These are phyloP conservation scores for Perizoma affinitatum DNA, from an alignment of 2,888 invertebrate species.

Conservation along the genomic window DNA sequence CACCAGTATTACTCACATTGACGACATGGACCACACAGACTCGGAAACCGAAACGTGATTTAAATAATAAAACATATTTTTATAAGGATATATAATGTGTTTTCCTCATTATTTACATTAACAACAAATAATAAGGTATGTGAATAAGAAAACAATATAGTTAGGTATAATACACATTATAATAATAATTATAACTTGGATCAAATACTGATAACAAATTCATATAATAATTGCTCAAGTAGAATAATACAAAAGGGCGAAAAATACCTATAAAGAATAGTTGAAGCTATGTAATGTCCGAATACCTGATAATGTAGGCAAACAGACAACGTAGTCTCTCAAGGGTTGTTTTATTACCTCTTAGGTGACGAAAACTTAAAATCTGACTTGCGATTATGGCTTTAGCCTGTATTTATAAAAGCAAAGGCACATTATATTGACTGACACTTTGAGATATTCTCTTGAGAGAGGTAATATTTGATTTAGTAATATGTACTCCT, in stretches of 20 bases:
- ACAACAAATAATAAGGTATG: slow-evolving; percentile 38
- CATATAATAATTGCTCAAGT: slow-evolving; percentile 2
- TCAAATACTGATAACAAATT: slow-evolving; percentile 43
- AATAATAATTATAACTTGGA: slow-evolving; percentile 36
- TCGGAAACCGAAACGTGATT: slow-evolving; percentile 47
- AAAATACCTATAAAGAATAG: too few species aligned
- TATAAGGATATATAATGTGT: slow-evolving; percentile 56
- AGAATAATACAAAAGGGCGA: too few species aligned
- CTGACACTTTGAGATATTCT: background rate
- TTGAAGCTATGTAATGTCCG: too few species aligned
- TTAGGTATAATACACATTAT: slow-evolving; percentile 23
- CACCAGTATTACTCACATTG: slow-evolving; percentile 56
- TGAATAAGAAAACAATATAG: slow-evolving; percentile 23
- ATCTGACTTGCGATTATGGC: background rate
- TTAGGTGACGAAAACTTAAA: too few species aligned
- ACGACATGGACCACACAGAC: slow-evolving; percentile 65
- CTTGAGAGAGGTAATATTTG: too few species aligned
- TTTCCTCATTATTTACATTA: slow-evolving; percentile 55
- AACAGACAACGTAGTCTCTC: too few species aligned
- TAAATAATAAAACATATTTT: slow-evolving; percentile 49
- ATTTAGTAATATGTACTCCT: too few species aligned
- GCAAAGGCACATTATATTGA: background rate
- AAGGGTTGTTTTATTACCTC: too few species aligned
- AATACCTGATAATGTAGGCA: too few species aligned
- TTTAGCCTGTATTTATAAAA: background rate